Evolutionary conservation across 2,797 vertebrate species (phyloP).

Genomic region (Hapalemur alaotrensis): DNA sequence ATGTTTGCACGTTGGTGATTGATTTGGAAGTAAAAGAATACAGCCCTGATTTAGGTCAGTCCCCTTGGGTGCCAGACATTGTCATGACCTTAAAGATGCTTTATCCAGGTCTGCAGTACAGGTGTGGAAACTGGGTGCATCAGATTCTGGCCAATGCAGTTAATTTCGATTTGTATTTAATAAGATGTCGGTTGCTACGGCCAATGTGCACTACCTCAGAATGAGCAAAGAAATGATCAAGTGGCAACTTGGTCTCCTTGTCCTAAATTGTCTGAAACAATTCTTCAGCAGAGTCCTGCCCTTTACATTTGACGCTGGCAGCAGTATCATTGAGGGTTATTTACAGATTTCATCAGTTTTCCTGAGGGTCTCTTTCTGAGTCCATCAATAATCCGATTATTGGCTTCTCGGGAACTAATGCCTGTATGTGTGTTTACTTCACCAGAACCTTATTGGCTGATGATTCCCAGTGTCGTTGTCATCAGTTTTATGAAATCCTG

Average conservation of each 20-base stretch:
- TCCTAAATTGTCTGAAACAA: background rate
- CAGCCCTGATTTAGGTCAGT: background rate
- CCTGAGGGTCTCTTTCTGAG: background rate
- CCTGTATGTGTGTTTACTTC: background rate
- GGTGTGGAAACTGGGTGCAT: rapidly evolving
- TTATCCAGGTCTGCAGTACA: rapidly evolving
- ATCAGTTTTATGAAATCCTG: background rate
- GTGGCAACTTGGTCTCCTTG: background rate
- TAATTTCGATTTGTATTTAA: background rate
- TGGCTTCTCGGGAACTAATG: background rate
- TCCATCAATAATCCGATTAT: background rate
- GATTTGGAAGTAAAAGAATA: background rate
- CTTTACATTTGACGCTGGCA: background rate
- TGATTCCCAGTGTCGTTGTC: background rate
- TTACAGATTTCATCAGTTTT: background rate
- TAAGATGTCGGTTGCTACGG: background rate
- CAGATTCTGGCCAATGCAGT: background rate
- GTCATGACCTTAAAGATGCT: background rate
- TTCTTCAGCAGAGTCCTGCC: background rate
- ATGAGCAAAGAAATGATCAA: background rate
- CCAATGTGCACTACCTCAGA: background rate
- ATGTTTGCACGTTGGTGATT: background rate
- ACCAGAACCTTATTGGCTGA: background rate
- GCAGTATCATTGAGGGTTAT: too few relatives aligned
- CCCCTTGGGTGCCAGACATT: background rate